These are phyloP conservation scores for Drosophila antonietae DNA, from an alignment of 2,888 invertebrate genomes.

Conservation along the genomic window DNA sequence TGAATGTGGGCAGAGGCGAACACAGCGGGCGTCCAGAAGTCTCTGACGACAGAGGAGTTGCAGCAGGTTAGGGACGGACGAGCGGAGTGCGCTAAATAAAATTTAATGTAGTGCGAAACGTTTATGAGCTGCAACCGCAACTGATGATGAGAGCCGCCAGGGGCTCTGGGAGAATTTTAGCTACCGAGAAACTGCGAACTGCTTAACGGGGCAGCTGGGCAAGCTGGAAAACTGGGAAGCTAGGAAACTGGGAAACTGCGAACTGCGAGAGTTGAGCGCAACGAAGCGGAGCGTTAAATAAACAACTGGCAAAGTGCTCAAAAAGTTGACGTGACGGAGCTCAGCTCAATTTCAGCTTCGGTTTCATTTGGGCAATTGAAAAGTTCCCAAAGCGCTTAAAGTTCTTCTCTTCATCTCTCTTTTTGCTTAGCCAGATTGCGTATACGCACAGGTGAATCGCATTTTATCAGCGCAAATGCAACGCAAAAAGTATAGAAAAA, in stretches of 20 bases:
- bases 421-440: slow-evolving; percentile 33
- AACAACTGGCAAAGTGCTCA: slow-evolving; percentile 75
- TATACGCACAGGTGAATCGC: slow-evolving; percentile 52
- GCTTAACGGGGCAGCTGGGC: slow-evolving; percentile 9
- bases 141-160: slow-evolving; percentile 56
- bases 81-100: slow-evolving; percentile 70
- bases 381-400: slow-evolving; percentile 55
- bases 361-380: slow-evolving; percentile 67
- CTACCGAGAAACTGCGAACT: slow-evolving; percentile 29
- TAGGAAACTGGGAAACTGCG: slow-evolving; percentile 12
- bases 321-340: slow-evolving; percentile 54
- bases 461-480: slow-evolving; percentile 22
- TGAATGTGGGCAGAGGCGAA: slow-evolving; percentile 64
- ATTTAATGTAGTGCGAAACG: slow-evolving; percentile 80
- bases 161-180: slow-evolving; percentile 13
- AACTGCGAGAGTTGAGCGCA: slow-evolving; percentile 40
- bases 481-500: neutral
- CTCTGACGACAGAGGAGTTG: neutral
- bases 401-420: slow-evolving; percentile 17
- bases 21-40: slow-evolving; percentile 24
- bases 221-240: slow-evolving; percentile 1
- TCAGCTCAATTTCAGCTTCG: slow-evolving; percentile 32
- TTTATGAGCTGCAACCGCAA: slow-evolving; percentile 79
- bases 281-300: slow-evolving; percentile 75
- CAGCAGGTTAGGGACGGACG: slow-evolving; percentile 1